phyloP scores from a whole-genome alignment of 1,140 invertebrate genomes.

The Portunus trituberculatus region DNA sequence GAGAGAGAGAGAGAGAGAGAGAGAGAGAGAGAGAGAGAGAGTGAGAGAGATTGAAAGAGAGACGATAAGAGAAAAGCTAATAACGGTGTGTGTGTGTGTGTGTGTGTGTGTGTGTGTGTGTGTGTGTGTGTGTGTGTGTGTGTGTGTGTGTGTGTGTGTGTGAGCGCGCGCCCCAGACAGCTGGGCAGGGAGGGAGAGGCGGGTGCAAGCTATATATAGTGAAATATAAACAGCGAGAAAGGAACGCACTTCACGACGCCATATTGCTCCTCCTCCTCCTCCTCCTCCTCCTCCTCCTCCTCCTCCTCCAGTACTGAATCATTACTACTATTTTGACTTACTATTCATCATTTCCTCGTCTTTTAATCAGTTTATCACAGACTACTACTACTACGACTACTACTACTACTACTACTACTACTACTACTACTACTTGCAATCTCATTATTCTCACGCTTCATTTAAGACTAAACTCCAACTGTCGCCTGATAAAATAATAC shows the following conservation, averaged over 20 bases:
- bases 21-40: background rate
- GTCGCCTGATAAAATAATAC: no score
- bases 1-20: background rate
- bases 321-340: no score
- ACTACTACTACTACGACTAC: no score
- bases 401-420: no score
- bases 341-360: no score
- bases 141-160: conserved; percentile 20
- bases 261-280: no score
- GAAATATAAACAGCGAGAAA: conserved; percentile 47
- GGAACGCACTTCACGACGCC: background rate
- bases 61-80: background rate
- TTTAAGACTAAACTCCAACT: no score
- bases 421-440: no score
- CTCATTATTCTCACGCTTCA: no score
- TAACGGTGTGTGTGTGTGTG: background rate
- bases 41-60: background rate
- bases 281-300: no score
- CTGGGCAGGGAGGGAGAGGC: background rate
- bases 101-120: conserved; percentile 20
- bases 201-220: conserved; percentile 48
- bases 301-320: no score
- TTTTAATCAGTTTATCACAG: no score
- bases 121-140: conserved; percentile 20
- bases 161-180: background rate